Percentiles rank a stretch among this genome's conserved stretches.
These are phyloP conservation scores for Poeciliopsis paucimaculata DNA, from an alignment of 2,797 vertebrate genomes.

Conservation along the genomic window DNA sequence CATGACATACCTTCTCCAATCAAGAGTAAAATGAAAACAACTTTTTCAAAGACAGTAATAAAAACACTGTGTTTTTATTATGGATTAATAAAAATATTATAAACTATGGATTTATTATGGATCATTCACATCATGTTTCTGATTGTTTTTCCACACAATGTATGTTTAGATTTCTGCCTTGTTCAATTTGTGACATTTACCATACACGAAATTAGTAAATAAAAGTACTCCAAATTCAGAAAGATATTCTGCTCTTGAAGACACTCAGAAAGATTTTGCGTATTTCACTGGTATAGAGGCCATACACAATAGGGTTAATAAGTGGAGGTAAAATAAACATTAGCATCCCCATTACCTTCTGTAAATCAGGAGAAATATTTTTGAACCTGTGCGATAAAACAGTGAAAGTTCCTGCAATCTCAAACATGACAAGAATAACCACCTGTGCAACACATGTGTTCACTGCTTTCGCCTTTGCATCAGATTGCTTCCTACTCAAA, in stretches of 20 bases:
- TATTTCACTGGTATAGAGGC: conserved; percentile 78
- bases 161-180: neutral
- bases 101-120: too few species aligned
- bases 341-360: conserved; percentile 81
- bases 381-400: conserved; percentile 78
- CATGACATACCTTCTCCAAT: neutral
- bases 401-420: conserved; percentile 73
- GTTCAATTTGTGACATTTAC: neutral
- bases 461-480: conserved; percentile 74
- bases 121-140: neutral
- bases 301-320: conserved; percentile 81
- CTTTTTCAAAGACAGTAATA: neutral
- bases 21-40: neutral
- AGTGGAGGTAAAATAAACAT: conserved; percentile 78
- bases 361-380: conserved; percentile 70
- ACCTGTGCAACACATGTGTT: conserved; percentile 79
- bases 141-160: neutral
- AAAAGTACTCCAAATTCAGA: neutral
- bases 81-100: too few species aligned
- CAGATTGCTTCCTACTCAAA: conserved; percentile 55
- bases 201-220: neutral
- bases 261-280: conserved; percentile 61
- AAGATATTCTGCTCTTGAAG: conserved; percentile 36
- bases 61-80: neutral
- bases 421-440: conserved; percentile 75